Percentiles rank a stretch among this genome's conserved stretches.
Evolutionary conservation across 2,888 invertebrate genomes (phyloP).

Genomic region (Pyrrhosoma nymphula): DNA sequence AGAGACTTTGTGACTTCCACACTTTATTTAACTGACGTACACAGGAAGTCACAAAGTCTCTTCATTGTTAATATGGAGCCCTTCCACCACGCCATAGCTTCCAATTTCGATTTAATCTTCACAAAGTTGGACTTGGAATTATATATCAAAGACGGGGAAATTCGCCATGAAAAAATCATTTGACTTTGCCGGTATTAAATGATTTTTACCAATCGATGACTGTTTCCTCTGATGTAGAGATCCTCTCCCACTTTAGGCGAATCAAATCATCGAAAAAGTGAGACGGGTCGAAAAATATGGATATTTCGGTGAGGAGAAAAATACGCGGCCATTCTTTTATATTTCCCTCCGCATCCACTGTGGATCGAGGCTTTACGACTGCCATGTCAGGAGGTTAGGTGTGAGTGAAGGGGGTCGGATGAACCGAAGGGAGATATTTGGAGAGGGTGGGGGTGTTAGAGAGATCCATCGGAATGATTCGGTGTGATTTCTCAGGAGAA

Average conservation of each 20-base stretch:
- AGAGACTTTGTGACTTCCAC: too few species aligned
- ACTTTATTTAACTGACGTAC: too few species aligned
- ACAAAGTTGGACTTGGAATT: too few species aligned
- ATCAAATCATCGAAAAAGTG: background rate
- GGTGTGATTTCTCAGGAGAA: slow-evolving; percentile 31
- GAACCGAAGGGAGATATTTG: background rate
- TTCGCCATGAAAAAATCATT: too few species aligned
- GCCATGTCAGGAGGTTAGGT: background rate
- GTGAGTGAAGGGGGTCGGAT: background rate
- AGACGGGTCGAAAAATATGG: background rate
- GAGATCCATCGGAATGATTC: slow-evolving; percentile 45
- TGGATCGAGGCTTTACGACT: background rate
- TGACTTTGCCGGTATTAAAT: too few species aligned
- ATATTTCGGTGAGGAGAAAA: background rate
- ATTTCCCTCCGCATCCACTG: background rate
- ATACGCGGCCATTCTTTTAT: background rate
- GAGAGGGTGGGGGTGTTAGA: background rate
- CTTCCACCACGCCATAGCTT: too few species aligned
- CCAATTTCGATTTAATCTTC: too few species aligned
- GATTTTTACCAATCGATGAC: too few species aligned
- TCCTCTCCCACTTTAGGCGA: background rate
- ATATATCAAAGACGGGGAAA: too few species aligned
- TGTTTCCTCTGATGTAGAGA: background rate
- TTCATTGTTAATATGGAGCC: too few species aligned
- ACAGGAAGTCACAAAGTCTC: too few species aligned